Evolutionary conservation across 2,113 vertebrate genomes (phyloP).

Genomic region (Phycodurus eques): DNA sequence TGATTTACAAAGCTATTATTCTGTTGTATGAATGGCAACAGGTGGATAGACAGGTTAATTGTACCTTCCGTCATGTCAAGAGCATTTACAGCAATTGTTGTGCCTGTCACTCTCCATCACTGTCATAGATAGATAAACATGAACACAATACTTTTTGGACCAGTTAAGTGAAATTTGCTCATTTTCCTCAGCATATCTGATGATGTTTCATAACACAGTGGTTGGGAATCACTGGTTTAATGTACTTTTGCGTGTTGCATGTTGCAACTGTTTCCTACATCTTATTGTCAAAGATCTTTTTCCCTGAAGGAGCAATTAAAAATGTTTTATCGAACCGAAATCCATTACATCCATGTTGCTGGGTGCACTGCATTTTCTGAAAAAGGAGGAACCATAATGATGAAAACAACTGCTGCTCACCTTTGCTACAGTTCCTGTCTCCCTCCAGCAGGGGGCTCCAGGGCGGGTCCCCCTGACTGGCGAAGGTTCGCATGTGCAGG

Average conservation of each 20-base stretch:
- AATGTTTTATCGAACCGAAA: not conserved
- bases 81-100: not conserved
- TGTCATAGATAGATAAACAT: no score
- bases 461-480: constrained; percentile 83
- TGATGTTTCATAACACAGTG: no score
- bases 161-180: no score
- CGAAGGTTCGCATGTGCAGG: constrained; percentile 87
- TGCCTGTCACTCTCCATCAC: not conserved
- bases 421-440: constrained; percentile 75
- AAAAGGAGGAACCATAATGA: not conserved
- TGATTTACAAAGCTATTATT: not conserved
- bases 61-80: not conserved
- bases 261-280: not conserved
- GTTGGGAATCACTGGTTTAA: not conserved
- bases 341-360: not conserved
- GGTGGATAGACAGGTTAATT: not conserved
- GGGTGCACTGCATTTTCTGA: not conserved
- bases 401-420: constrained; percentile 47
- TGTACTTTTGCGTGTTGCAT: not conserved
- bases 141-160: no score
- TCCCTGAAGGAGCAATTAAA: not conserved
- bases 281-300: not conserved
- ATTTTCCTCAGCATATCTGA: no score
- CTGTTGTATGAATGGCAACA: not conserved
- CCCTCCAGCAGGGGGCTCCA: constrained; percentile 79